Evolutionary conservation across 2,888 invertebrate genomes (phyloP), one percentile per base, ranked within the genome.

Genomic region (Arrhopalites spinosus): DNA sequence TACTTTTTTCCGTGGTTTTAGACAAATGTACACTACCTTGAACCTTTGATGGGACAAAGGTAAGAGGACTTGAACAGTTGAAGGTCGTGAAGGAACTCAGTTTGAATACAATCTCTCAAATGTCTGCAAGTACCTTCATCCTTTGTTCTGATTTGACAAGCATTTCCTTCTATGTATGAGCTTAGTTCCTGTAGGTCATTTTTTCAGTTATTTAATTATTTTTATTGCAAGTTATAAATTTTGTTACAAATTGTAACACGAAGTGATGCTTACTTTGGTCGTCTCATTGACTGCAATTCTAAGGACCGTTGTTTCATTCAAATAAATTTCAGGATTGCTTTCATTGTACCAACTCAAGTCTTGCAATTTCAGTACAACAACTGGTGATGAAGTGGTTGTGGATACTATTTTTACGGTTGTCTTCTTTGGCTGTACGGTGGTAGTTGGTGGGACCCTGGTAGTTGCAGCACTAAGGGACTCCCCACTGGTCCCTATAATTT

Each of bases 51-150:
- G 11, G 74, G 76, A 68, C 81, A 82, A 56, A 82, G 78, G 25
- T 81, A 81, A 0, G 77, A 76, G 2, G 27, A 36, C 29, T 64
- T 72, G 67, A 79, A 82, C 13, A 78, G 17, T 29, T 56, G 15
- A 13, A 77, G 30, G 73, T 81, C 79, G 36, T 77, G 23, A 5
- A 74, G 50, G 74, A 82, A 81, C 2, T 29, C 78, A 15, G 74
- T 15, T 47, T 78, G 78, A 13, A 82, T 80, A 63, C 83, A 83
- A 67, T 80, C 76, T 47, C 78, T 74, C 66, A 83, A 74, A 72
- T 80, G 82, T 1, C 63, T 30, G 69, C 83, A 83, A 27, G 75
- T 36, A n/a, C 79, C 80, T 2, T 29, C 30, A 11, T 13, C n/a
- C 15, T 74, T 47, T 15, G 68, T 69, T 8, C n/a, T 50, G 17